Evolutionary conservation across 2,113 vertebrate genomes (phyloP).

Genomic region (Engystomops pustulosus): DNA sequence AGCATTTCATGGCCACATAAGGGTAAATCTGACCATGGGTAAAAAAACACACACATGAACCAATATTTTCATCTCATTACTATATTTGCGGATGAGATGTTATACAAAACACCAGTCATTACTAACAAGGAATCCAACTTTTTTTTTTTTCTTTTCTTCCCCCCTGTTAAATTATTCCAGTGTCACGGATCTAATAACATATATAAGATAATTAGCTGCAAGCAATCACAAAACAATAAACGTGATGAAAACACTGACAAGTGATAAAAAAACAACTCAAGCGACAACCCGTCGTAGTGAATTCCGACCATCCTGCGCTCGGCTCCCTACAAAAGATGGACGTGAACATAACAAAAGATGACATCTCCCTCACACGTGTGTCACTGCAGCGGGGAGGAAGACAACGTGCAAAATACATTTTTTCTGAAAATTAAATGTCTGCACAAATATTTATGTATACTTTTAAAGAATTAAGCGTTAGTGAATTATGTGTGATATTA

Average conservation of each 20-base stretch:
- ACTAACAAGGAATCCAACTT: conserved; percentile 18
- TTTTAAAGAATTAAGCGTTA: neutral
- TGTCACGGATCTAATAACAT: conserved; percentile 39
- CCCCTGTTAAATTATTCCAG: conserved; percentile 43
- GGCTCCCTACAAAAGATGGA: neutral
- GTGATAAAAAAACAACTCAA: conserved; percentile 35
- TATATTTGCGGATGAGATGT: neutral
- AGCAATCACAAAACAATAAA: conserved; percentile 43
- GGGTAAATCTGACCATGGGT: neutral
- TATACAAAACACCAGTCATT: conserved; percentile 1
- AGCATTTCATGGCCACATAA: neutral
- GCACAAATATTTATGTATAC: conserved; percentile 31
- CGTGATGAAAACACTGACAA: conserved; percentile 34
- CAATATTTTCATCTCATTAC: no score
- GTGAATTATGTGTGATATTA: neutral
- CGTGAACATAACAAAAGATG: conserved; percentile 19
- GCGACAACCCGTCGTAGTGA: neutral
- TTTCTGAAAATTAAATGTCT: conserved; percentile 40
- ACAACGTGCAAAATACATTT: conserved; percentile 10
- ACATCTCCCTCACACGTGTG: conserved; percentile 6
- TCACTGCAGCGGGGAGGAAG: neutral
- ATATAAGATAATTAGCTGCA: conserved; percentile 45
- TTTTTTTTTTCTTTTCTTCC: neutral
- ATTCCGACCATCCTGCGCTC: conserved; percentile 13
- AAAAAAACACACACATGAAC: neutral